A percentile compares a stretch with the other conserved stretches of the same genome.
These are phyloP conservation scores for Drosophila arawakana DNA, from an alignment of 1,140 invertebrate species.

Conservation along the genomic window DNA sequence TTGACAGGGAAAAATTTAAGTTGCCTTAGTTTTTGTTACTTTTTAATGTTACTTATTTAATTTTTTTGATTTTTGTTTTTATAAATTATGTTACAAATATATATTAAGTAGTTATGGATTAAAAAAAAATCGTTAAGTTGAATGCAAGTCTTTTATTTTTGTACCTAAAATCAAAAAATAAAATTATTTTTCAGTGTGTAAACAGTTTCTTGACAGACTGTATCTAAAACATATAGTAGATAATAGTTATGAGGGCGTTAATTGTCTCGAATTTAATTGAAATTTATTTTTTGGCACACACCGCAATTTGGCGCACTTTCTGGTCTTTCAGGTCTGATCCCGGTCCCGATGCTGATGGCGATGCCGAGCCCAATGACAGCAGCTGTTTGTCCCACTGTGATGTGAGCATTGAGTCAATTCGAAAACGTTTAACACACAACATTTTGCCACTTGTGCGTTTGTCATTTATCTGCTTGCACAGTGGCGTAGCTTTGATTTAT, in stretches of 20 bases:
- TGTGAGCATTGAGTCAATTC: slow-evolving; percentile 68
- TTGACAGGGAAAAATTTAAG: no score
- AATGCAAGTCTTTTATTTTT: no score
- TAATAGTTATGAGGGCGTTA: not conserved
- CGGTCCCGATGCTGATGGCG: no score
- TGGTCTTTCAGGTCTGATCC: not conserved
- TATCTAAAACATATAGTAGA: not conserved
- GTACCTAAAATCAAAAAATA: no score
- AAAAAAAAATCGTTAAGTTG: no score
- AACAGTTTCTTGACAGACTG: no score
- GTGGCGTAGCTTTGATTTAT: not conserved
- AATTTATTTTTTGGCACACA: slow-evolving; percentile 78
- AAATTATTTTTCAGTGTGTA: no score
- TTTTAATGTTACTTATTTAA: no score
- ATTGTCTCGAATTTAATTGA: slow-evolving; percentile 61
- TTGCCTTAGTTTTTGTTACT: no score
- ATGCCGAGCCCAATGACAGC: slow-evolving; percentile 13
- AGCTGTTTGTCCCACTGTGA: slow-evolving; percentile 41
- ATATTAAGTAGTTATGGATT: no score
- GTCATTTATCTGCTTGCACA: slow-evolving; percentile 52
- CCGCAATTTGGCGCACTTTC: slow-evolving; percentile 72
- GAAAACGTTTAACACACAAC: slow-evolving; percentile 76
- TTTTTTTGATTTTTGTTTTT: no score
- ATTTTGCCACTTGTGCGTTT: slow-evolving; percentile 69
- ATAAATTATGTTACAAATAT: no score